Percentiles rank a stretch among this genome's conserved stretches.
Conservation (phyloP, 30 jellyfish, hydroid and myxozoan species). For the Euphysa ruthae region DNA sequence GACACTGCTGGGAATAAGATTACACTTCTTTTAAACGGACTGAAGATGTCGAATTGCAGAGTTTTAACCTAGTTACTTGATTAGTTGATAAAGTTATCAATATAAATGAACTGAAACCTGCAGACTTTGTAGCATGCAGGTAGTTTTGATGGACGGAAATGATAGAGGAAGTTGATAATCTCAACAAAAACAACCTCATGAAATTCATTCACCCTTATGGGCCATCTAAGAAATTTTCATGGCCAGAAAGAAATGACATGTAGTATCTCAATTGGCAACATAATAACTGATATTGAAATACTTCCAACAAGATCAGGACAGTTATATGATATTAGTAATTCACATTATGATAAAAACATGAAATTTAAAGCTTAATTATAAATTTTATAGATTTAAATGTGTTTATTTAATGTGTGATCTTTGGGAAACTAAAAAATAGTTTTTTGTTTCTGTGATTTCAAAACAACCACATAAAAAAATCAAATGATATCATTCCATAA, state of each 20-base stretch:
- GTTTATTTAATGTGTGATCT: neutral
- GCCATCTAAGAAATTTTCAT: neutral
- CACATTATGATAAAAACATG: neutral
- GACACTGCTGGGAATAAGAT: neutral
- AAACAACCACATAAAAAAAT: neutral
- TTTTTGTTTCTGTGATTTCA: neutral
- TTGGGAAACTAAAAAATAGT: neutral
- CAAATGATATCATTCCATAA: neutral
- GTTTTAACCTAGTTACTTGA: neutral
- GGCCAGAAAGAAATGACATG: neutral
- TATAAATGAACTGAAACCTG: neutral
- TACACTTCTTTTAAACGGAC: constrained; percentile 1
- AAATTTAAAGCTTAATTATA: neutral
- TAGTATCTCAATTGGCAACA: neutral
- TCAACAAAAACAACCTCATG: neutral
- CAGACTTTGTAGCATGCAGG: neutral
- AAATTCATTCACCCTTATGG: neutral
- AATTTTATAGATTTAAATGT: neutral
- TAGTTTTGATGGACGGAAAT: neutral
- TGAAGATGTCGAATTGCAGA: neutral
- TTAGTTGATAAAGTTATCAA: neutral
- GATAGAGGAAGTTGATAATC: neutral
- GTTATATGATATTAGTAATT: neutral
- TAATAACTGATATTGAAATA: neutral
- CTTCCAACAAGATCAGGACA: neutral